These are phyloP conservation scores for Heliconius aoede DNA, from an alignment of 2,888 invertebrate species.

Conservation along the genomic window DNA sequence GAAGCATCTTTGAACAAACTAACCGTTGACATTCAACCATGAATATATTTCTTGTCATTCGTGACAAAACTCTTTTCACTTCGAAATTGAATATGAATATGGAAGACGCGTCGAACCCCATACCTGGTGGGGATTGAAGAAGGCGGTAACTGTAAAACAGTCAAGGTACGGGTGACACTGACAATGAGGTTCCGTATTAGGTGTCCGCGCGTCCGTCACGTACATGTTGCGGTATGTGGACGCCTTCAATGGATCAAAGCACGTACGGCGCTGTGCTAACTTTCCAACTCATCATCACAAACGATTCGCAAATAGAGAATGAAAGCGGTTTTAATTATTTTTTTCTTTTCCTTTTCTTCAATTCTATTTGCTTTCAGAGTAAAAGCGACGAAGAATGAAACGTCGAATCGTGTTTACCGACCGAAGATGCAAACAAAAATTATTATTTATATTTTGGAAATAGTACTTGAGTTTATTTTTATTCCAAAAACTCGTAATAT, in stretches of 20 bases:
- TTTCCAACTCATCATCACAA: constrained; percentile 72
- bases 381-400: neutral
- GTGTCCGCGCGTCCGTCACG: constrained; percentile 53
- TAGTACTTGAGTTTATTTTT: constrained; percentile 18
- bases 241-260: constrained; percentile 58
- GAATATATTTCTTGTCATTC: constrained; percentile 34
- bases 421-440: neutral
- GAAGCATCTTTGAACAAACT: neutral
- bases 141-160: constrained; percentile 77
- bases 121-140: constrained; percentile 65
- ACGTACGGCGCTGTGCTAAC: constrained; percentile 59
- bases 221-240: constrained; percentile 71
- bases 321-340: constrained; percentile 40
- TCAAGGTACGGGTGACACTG: constrained; percentile 77
- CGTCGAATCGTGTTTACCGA: neutral
- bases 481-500: constrained; percentile 36
- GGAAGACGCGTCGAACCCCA: constrained; percentile 67
- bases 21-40: neutral
- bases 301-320: constrained; percentile 52
- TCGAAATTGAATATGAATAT: constrained; percentile 69
- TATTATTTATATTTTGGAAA: neutral
- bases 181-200: constrained; percentile 75
- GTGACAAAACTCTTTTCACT: constrained; percentile 63
- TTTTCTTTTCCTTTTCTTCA: constrained; percentile 34
- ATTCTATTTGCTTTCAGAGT: neutral